Conservation (phyloP, 2,888 invertebrate species). For the Drosophila paranaensis region DNA sequence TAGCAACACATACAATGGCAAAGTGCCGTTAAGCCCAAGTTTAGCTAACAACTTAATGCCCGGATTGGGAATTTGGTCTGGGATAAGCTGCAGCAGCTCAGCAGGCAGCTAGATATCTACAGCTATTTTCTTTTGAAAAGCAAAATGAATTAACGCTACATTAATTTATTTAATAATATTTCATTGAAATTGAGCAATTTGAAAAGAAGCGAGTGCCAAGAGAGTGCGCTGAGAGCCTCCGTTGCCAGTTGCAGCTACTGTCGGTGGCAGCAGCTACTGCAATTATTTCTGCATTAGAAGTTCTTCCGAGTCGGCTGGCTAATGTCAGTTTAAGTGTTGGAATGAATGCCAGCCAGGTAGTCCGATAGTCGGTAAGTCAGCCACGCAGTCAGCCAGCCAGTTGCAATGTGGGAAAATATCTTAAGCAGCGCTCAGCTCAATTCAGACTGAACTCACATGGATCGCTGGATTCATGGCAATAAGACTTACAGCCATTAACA, state of each 20-base stretch:
- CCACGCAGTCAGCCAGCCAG: conserved; percentile 1
- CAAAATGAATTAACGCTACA: conserved; percentile 76
- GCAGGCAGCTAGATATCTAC: conserved; percentile 50
- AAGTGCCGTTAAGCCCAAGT: conserved; percentile 42
- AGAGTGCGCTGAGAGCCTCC: conserved; percentile 12
- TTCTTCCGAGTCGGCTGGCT: conserved; percentile 59
- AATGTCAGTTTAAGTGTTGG: conserved; percentile 79
- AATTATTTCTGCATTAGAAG: conserved; percentile 79
- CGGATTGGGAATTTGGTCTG: conserved; percentile 25
- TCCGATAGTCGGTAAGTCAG: conserved; percentile 9
- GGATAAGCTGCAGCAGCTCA: conserved; percentile 41
- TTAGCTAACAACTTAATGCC: conserved; percentile 40
- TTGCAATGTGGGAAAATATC: conserved; percentile 68
- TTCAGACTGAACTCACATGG: conserved; percentile 27
- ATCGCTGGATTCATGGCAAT: conserved; percentile 6
- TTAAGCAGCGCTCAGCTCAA: conserved; percentile 20
- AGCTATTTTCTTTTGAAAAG: conserved; percentile 66
- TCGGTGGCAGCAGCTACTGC: conserved; percentile 53
- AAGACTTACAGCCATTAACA: conserved; percentile 46
- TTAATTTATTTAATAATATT: conserved; percentile 81
- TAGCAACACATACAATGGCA: conserved; percentile 7
- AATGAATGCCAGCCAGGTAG: conserved; percentile 57
- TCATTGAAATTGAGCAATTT: conserved; percentile 80
- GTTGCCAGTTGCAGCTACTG: conserved; percentile 45
- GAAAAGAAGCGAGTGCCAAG: conserved; percentile 40